Base-by-base conservation (phyloP, 2,888 invertebrate genomes). In the Augiades crinisus region DNA sequence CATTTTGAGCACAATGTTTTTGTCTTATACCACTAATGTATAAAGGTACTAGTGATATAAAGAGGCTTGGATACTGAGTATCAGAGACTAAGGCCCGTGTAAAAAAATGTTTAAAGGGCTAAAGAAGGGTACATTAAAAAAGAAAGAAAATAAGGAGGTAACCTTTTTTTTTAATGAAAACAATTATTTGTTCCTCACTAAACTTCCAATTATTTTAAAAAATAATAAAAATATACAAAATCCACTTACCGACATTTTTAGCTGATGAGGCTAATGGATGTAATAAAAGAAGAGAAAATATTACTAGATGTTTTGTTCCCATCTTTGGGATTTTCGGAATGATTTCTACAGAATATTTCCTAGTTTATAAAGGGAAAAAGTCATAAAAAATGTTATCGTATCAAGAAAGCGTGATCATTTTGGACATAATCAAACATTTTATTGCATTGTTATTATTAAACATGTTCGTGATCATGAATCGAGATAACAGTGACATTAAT, bases 311-410 rank as follows among this genome's bases (percentile, higher is more conserved):
- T 37, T 41, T 45, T 22, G 12, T 49, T 17, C 38, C 44, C 55
- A 55, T 55, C 38, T 27, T 55, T 38, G 10, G 21, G 37, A 47
- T 31, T 14, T n/a, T 38, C 14, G 22, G 47, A 49, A 37, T 54
- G 54, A 21, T 21, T 17, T 13, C 30, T 14, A 7, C 12, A 33
- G 17, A 5, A 22, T 3, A 2, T 44, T 21, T 40, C 7, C 7
- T 7, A 21, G 33, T 41, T 41, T 56, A 49, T 56, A 55, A 38
- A 53, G 3, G 22, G 22, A 40, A 40, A 45, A 43, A 4, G 16
- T 31, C 22, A 19, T 56, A 46, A 56, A 56, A n/a, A 56, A 31
- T 14, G n/a, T 8, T 52, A 33, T 50, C 31, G n/a, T 30, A 19
- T 8, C 10, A 22, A 30, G 5, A 43, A 12, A 16, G 22, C 51